These are phyloP conservation scores for Eretmocerus hayati DNA, from an alignment of 2,888 invertebrate genomes.

Conservation along the genomic window DNA sequence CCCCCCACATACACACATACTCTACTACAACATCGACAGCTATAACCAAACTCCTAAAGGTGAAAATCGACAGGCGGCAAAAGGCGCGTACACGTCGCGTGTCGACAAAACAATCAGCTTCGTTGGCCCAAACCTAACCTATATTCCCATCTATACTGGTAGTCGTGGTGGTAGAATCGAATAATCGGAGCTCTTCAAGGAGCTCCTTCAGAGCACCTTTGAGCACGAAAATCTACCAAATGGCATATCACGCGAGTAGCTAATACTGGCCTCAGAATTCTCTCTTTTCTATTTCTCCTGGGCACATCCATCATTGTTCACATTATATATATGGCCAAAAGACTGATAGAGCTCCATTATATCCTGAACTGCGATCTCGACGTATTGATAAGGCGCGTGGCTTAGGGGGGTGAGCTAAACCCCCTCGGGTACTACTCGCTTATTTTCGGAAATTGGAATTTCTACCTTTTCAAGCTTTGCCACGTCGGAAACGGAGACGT, in stretches of 20 bases:
- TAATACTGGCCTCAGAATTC: too few species aligned
- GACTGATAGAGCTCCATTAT: conserved; percentile 45
- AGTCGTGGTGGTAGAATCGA: conserved; percentile 1
- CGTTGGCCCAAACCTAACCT: conserved; percentile 8
- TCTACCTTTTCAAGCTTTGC: conserved; percentile 34
- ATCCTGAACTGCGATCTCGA: conserved; percentile 45
- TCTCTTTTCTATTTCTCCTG: too few species aligned
- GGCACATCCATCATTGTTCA: conserved; percentile 45
- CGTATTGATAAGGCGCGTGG: conserved; percentile 43
- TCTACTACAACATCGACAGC: not conserved
- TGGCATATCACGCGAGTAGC: not conserved
- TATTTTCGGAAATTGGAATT: conserved; percentile 44
- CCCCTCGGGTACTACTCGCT: conserved; percentile 25
- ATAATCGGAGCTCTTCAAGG: not conserved
- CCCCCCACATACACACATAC: not conserved
- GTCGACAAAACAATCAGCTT: conserved; percentile 22
- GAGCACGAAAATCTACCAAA: not conserved
- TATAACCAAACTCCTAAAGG: not conserved
- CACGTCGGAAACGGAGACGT: conserved; percentile 33
- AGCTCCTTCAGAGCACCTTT: not conserved
- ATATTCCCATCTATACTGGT: too few species aligned
- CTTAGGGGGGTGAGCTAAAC: conserved; percentile 26
- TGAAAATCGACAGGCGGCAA: conserved; percentile 22
- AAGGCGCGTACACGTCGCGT: conserved; percentile 23
- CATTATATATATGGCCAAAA: too few species aligned